Conservation (phyloP, 2,113 vertebrate species). For the Xenopus laevis region DNA sequence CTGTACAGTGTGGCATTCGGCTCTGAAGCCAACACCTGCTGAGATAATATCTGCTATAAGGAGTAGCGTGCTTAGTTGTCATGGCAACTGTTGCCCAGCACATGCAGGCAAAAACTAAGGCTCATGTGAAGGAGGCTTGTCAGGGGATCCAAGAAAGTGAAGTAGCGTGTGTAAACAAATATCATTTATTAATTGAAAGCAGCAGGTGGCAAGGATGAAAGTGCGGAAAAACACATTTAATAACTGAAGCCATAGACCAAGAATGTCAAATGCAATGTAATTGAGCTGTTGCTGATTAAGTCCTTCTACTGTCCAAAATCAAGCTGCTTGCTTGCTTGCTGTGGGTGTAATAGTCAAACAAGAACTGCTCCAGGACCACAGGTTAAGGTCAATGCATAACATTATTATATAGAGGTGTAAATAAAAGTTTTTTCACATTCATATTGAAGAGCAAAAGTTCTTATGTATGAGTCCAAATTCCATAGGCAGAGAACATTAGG, state of each 20-base stretch:
- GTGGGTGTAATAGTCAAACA: too few relatives aligned
- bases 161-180: slow-evolving; percentile 13
- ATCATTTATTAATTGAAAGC: slow-evolving; percentile 1
- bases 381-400: too few relatives aligned
- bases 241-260: not conserved
- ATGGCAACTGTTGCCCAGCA: slow-evolving; percentile 16
- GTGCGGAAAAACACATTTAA: not conserved
- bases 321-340: too few relatives aligned
- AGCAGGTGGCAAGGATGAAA: not conserved
- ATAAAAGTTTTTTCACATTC: too few relatives aligned
- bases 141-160: slow-evolving; percentile 27
- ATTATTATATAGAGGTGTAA: too few relatives aligned
- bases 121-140: slow-evolving; percentile 20
- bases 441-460: too few relatives aligned
- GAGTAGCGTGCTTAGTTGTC: slow-evolving; percentile 27
- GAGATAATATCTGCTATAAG: slow-evolving; percentile 19
- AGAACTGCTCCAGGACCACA: too few relatives aligned
- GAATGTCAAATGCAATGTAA: too few relatives aligned
- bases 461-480: too few relatives aligned
- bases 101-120: not conserved
- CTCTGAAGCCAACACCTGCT: slow-evolving; percentile 20
- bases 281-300: too few relatives aligned
- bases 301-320: too few relatives aligned
- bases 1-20: not conserved
- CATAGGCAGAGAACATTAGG: too few relatives aligned